Conservation (phyloP, 2,888 invertebrate species). For the Drosophila borborema region DNA sequence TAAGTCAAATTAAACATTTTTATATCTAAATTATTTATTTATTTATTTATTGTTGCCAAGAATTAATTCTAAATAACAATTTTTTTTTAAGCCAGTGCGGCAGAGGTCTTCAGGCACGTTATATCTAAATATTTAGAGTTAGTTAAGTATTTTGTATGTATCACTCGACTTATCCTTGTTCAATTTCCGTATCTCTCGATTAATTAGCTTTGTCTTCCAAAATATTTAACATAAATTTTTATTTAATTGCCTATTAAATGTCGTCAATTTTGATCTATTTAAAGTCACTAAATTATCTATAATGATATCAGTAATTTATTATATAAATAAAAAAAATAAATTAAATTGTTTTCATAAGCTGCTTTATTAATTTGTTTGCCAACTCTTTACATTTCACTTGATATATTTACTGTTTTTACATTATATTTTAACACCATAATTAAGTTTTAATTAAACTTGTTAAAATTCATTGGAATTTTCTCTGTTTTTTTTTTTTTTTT, state of each 20-base stretch:
- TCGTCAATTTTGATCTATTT: not conserved
- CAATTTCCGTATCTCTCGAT: too few relatives aligned
- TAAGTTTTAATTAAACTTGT: conserved; percentile 41
- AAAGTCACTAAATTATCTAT: not conserved
- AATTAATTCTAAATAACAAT: too few relatives aligned
- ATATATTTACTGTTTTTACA: not conserved
- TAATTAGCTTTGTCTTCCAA: too few relatives aligned
- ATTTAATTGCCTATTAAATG: not conserved
- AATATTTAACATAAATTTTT: not conserved
- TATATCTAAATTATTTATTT: too few relatives aligned
- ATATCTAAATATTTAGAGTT: too few relatives aligned
- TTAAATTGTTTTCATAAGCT: not conserved
- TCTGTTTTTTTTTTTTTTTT: conserved; percentile 9
- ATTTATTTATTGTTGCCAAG: too few relatives aligned
- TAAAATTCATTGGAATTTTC: conserved; percentile 26
- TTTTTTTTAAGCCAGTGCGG: too few relatives aligned
- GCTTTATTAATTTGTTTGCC: not conserved
- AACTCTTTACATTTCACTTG: not conserved
- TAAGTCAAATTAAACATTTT: too few relatives aligned
- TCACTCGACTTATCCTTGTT: too few relatives aligned
- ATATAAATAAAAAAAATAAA: not conserved
- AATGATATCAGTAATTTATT: not conserved
- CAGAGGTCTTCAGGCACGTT: too few relatives aligned
- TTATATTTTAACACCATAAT: conserved; percentile 28
- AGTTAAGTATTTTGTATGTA: too few relatives aligned